phyloP scores from a whole-genome alignment of 2,888 invertebrate genomes.

The Trypoxylon attenuatum region DNA sequence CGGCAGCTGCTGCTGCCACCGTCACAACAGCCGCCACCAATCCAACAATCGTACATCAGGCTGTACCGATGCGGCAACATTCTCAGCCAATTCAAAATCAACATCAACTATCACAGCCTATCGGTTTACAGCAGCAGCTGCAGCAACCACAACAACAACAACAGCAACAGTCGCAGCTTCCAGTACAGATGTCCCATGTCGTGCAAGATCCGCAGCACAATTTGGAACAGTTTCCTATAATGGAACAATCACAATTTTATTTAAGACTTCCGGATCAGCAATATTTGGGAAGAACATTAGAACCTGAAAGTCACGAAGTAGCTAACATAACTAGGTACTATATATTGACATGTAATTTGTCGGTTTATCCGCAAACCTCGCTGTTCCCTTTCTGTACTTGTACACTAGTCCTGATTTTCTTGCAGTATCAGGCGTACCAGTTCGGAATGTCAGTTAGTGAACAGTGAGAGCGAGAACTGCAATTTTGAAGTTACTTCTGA shows the following conservation, averaged over 20 bases:
- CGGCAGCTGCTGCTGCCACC: no score
- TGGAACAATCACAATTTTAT: slow-evolving; percentile 61
- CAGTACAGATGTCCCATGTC: slow-evolving; percentile 11
- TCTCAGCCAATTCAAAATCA: slow-evolving; percentile 50
- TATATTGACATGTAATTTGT: no score
- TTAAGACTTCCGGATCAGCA: slow-evolving; percentile 62
- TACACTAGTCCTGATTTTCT: neutral
- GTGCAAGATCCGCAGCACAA: slow-evolving; percentile 40
- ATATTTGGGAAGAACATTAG: slow-evolving; percentile 43
- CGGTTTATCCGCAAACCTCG: no score
- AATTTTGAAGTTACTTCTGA: slow-evolving; percentile 72
- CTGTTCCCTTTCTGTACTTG: no score
- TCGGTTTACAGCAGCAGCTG: slow-evolving; percentile 37
- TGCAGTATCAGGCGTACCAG: slow-evolving; percentile 61
- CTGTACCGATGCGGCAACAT: slow-evolving; percentile 45
- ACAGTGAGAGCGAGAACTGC: slow-evolving; percentile 68
- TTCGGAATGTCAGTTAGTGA: slow-evolving; percentile 66
- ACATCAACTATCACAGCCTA: slow-evolving; percentile 38
- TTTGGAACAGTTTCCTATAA: slow-evolving; percentile 22
- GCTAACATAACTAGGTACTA: slow-evolving; percentile 62
- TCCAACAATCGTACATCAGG: slow-evolving; percentile 51
- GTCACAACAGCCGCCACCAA: no score
- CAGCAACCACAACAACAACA: slow-evolving; percentile 23
- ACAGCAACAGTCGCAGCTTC: neutral
- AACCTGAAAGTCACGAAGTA: slow-evolving; percentile 55